These are phyloP conservation scores for Rhimphoctona megacephalus DNA, from an alignment of 2,888 invertebrate genomes.

Conservation along the genomic window DNA sequence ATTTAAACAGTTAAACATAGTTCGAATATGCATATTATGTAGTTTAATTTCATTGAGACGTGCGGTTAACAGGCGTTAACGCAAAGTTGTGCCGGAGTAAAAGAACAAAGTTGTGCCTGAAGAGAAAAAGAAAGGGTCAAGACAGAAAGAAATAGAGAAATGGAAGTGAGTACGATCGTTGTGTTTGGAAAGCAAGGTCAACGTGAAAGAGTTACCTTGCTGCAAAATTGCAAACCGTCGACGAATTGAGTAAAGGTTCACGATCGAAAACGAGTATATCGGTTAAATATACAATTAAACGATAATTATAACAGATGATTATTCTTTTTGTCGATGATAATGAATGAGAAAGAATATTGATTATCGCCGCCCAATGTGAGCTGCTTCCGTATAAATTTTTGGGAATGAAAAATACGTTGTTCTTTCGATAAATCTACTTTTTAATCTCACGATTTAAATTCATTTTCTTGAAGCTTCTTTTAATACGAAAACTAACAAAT, in stretches of 20 bases:
- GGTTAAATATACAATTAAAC: not conserved
- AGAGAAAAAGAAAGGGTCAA: constrained; percentile 22
- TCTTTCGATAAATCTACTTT: not conserved
- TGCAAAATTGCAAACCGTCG: constrained; percentile 1
- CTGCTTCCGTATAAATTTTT: not conserved
- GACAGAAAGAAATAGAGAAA: constrained; percentile 2
- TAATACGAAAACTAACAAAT: constrained; percentile 24
- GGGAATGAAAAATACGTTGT: constrained; percentile 2
- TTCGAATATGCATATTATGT: not conserved
- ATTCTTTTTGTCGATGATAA: not conserved
- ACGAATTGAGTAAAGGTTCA: constrained; percentile 1
- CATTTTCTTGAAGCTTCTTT: not conserved
- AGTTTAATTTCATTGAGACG: constrained; percentile 3
- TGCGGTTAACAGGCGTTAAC: constrained; percentile 16
- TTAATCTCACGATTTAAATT: not conserved
- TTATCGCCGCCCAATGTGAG: not conserved
- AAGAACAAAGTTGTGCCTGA: constrained; percentile 37
- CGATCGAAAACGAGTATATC: constrained; percentile 27
- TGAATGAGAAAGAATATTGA: not conserved
- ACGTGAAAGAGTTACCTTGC: constrained; percentile 7
- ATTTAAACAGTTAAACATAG: not conserved
- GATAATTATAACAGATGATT: not conserved
- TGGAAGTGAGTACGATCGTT: not conserved
- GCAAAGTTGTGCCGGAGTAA: constrained; percentile 6
- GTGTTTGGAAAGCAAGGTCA: constrained; percentile 30